Conservation (phyloP, 2,797 vertebrate genomes). For the Hippocampus kuda region DNA sequence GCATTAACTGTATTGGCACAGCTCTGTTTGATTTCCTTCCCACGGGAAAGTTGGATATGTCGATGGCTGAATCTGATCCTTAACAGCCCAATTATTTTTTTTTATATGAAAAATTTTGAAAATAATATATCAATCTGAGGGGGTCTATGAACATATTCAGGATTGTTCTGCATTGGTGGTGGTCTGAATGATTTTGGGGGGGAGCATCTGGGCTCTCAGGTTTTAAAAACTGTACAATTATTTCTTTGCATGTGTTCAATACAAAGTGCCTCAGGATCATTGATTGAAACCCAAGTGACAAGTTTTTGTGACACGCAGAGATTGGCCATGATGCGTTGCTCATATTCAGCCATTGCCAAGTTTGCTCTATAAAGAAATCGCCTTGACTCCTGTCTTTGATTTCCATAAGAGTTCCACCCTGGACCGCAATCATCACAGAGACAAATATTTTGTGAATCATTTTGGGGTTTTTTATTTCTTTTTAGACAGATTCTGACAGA, state of each 20-base stretch:
- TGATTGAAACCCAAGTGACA: conserved; percentile 29
- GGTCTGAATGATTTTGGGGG: neutral
- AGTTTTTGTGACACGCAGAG: conserved; percentile 18
- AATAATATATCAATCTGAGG: too few species aligned
- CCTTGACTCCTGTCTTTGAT: conserved; percentile 11
- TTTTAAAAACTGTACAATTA: conserved; percentile 8
- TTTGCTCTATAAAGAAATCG: conserved; percentile 16
- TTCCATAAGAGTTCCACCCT: conserved; percentile 28
- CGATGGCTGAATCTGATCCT: neutral
- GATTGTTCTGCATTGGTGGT: neutral
- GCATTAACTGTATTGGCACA: neutral
- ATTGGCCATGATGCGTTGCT: conserved; percentile 35
- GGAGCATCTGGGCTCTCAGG: neutral
- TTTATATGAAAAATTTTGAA: too few species aligned
- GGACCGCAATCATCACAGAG: conserved; percentile 37
- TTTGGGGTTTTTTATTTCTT: conserved; percentile 23
- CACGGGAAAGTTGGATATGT: neutral
- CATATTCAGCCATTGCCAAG: conserved; percentile 38
- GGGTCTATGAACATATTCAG: neutral
- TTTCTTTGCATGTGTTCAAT: conserved; percentile 18
- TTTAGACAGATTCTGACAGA: conserved; percentile 12
- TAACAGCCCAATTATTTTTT: neutral
- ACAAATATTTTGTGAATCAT: conserved; percentile 29
- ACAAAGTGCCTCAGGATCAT: conserved; percentile 16
- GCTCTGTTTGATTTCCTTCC: neutral